Evolutionary conservation across 2,113 vertebrate genomes (phyloP).

Genomic region (Chaetodon trifascialis): DNA sequence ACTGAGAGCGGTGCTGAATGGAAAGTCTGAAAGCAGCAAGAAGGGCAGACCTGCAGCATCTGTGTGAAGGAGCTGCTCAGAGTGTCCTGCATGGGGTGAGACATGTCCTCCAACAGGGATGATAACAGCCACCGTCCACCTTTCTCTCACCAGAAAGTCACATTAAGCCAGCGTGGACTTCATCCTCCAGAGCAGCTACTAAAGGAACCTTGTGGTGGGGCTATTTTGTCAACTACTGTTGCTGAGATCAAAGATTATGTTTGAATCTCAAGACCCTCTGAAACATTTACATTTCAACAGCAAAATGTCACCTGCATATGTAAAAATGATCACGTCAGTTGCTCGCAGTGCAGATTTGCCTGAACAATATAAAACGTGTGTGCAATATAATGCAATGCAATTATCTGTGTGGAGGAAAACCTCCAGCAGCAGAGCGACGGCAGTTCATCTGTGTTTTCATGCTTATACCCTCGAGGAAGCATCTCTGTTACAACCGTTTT

Average conservation of each 20-base stretch:
- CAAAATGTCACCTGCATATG: neutral
- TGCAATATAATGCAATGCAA: neutral
- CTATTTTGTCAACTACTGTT: neutral
- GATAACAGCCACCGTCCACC: too few species aligned
- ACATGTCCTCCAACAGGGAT: too few species aligned
- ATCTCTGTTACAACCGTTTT: neutral
- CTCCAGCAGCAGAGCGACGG: neutral
- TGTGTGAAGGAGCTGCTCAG: too few species aligned
- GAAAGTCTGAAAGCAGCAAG: too few species aligned
- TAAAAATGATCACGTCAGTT: neutral
- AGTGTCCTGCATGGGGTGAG: neutral
- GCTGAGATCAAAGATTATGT: neutral
- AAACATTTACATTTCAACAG: neutral
- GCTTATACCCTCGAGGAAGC: neutral
- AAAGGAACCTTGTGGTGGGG: neutral
- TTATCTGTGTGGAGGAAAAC: constrained; percentile 5
- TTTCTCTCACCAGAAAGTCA: too few species aligned
- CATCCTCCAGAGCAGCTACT: neutral
- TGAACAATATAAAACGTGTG: neutral
- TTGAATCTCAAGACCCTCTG: neutral
- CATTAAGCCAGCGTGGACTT: neutral
- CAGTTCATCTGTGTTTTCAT: neutral
- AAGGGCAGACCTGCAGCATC: too few species aligned
- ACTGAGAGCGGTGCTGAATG: too few species aligned
- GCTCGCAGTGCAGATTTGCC: neutral